phyloP scores from a whole-genome alignment of 2,797 vertebrate genomes.

The Neosilurus mollespiculum region DNA sequence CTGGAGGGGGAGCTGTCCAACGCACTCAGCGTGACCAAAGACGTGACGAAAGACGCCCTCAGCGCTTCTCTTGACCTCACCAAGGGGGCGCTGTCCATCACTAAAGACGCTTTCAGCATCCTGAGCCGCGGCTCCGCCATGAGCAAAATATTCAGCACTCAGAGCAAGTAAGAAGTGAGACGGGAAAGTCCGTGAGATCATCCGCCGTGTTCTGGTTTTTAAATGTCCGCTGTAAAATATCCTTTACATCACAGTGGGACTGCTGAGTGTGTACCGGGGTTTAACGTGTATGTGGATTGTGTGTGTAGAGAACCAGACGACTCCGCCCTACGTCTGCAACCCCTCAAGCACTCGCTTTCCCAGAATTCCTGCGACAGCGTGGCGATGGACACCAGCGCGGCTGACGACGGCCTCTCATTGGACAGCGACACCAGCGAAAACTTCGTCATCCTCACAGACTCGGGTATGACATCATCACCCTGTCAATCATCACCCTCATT shows the following conservation, averaged over 20 bases:
- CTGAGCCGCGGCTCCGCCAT: conserved; percentile 86
- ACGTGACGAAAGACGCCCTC: conserved; percentile 91
- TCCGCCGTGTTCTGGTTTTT: not conserved
- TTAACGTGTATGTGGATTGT: not conserved
- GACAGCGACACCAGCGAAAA: conserved; percentile 89
- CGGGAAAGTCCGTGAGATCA: not conserved
- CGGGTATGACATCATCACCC: conserved; percentile 59
- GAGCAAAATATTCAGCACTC: conserved; percentile 85
- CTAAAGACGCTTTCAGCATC: conserved; percentile 89
- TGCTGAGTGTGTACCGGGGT: not conserved
- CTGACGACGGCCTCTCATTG: conserved; percentile 87
- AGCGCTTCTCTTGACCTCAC: conserved; percentile 90
- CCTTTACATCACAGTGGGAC: not conserved
- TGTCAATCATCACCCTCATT: not conserved
- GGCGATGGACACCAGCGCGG: conserved; percentile 83
- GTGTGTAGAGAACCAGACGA: conserved; percentile 82
- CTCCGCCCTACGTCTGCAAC: conserved; percentile 69
- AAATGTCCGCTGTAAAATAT: not conserved
- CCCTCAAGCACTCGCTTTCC: conserved; percentile 85
- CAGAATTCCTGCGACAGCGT: conserved; percentile 91
- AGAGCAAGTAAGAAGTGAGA: conserved; percentile 66
- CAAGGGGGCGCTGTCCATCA: conserved; percentile 92
- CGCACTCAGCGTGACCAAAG: conserved; percentile 87
- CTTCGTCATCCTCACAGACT: conserved; percentile 86
- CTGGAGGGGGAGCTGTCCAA: conserved; percentile 88